phyloP scores from a whole-genome alignment of 2,113 vertebrate species.

The Paradoxurus hermaphroditus region DNA sequence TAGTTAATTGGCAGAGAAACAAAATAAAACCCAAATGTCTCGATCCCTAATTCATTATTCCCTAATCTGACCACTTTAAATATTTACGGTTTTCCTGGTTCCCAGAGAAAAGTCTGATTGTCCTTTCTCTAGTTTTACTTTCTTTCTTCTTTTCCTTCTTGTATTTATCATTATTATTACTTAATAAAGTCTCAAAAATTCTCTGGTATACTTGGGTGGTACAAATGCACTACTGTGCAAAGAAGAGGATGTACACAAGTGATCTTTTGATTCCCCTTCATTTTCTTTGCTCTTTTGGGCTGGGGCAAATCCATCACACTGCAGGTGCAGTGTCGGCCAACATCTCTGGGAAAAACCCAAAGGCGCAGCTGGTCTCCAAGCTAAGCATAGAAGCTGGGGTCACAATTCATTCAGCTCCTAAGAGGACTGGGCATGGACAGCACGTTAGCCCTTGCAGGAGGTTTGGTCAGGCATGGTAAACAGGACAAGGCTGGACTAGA shows the following conservation, averaged over 20 bases:
- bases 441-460: neutral
- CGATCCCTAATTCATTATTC: neutral
- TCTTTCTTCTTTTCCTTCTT: neutral
- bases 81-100: neutral
- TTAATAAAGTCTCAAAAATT: neutral
- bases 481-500: neutral
- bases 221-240: neutral
- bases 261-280: neutral
- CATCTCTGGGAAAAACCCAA: conserved; percentile 27
- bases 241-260: neutral
- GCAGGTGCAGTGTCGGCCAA: neutral
- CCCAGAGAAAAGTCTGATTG: neutral
- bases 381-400: conserved; percentile 3
- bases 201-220: neutral
- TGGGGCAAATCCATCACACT: neutral
- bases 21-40: neutral
- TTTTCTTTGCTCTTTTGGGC: neutral
- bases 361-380: conserved; percentile 35
- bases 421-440: neutral
- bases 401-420: conserved; percentile 15
- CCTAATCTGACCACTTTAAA: neutral
- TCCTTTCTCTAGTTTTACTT: neutral
- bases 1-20: neutral
- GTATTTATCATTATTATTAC: neutral
- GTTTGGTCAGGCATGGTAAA: conserved; percentile 1